Evolutionary conservation across 1,140 invertebrate genomes (phyloP).

Genomic region (Anagrus nilaparvatae): DNA sequence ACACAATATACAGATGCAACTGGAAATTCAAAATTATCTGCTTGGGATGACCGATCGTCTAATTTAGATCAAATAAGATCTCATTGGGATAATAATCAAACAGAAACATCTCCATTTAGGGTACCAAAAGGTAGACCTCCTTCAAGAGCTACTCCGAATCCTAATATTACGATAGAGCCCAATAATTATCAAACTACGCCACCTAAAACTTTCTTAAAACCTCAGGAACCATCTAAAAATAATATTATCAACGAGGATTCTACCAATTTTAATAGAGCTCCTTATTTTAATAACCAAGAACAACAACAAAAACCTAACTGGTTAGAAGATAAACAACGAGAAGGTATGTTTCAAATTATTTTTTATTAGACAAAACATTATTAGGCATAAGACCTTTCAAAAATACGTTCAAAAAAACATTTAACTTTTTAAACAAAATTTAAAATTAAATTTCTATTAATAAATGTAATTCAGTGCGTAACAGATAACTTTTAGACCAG

Average conservation of each 20-base stretch:
- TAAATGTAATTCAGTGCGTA: too few species aligned
- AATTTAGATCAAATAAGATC: slow-evolving; percentile 23
- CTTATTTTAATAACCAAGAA: neutral
- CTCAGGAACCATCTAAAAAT: slow-evolving; percentile 32
- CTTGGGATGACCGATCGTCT: slow-evolving; percentile 21
- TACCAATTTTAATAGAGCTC: neutral
- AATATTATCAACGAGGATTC: slow-evolving; percentile 20
- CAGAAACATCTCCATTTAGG: slow-evolving; percentile 47
- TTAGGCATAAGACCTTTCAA: too few species aligned
- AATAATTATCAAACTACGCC: slow-evolving; percentile 27
- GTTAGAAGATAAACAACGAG: slow-evolving; percentile 26
- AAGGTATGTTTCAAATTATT: slow-evolving; percentile 19
- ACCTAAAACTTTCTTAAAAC: slow-evolving; percentile 35
- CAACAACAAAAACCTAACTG: slow-evolving; percentile 18
- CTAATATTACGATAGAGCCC: slow-evolving; percentile 23
- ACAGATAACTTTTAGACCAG: too few species aligned
- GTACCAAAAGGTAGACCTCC: slow-evolving; percentile 56
- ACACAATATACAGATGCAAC: slow-evolving; percentile 9
- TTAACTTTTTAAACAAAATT: too few species aligned
- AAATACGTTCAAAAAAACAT: too few species aligned
- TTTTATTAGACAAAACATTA: too few species aligned
- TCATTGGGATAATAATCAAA: slow-evolving; percentile 23
- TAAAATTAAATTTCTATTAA: too few species aligned
- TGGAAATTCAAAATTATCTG: slow-evolving; percentile 13
- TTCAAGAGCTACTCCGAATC: slow-evolving; percentile 42